Conservation (phyloP, 2,888 invertebrate species). For the Ptilodon capucinus region DNA sequence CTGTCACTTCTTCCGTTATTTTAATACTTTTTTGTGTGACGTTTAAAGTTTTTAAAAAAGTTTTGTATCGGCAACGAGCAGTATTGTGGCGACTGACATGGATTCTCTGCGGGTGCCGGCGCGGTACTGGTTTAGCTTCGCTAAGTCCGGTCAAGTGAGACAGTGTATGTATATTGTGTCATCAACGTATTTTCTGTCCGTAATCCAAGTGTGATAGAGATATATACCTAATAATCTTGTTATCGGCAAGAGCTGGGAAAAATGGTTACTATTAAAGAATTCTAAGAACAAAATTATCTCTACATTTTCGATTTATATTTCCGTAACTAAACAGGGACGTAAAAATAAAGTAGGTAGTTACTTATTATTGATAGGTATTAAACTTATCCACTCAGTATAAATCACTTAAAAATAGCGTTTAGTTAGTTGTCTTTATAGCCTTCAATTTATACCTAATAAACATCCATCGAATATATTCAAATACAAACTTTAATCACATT, state of each 20-base stretch:
- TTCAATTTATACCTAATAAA: no score
- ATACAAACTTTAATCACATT: no score
- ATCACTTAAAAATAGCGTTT: no score
- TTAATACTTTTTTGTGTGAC: slow-evolving; percentile 7
- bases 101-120: slow-evolving; percentile 54
- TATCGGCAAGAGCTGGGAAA: slow-evolving; percentile 6
- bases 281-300: no score
- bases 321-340: no score
- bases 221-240: slow-evolving; percentile 13
- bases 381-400: no score
- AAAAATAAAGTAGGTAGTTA: no score
- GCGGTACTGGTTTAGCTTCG: slow-evolving; percentile 55
- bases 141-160: slow-evolving; percentile 63
- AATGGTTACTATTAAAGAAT: neutral
- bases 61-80: slow-evolving; percentile 52
- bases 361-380: no score
- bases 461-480: no score
- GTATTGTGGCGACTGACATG: slow-evolving; percentile 50
- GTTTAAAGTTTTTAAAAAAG: slow-evolving; percentile 37
- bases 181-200: slow-evolving; percentile 37
- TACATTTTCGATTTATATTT: no score
- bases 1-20: slow-evolving; percentile 34
- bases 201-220: slow-evolving; percentile 44
- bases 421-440: no score
- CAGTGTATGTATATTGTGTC: slow-evolving; percentile 53